A percentile compares a stretch with the other conserved stretches of the same genome.
Conservation (phyloP, 2,888 invertebrate genomes). For the Rhingia campestris region DNA sequence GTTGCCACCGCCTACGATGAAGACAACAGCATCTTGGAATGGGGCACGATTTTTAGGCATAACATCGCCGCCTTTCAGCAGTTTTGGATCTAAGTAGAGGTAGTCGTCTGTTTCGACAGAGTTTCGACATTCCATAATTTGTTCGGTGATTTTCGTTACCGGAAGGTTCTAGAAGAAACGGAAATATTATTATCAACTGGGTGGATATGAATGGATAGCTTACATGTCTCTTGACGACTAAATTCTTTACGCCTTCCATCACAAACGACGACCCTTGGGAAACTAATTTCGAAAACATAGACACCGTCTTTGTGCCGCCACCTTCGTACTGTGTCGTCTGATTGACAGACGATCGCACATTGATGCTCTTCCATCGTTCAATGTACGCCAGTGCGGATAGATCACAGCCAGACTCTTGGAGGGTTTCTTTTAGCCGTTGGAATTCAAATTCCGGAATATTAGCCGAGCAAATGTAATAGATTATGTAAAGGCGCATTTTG, state of each 20-base stretch:
- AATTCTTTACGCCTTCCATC: slow-evolving; percentile 99
- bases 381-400: slow-evolving; percentile 93
- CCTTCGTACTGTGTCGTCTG: slow-evolving; percentile 93
- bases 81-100: slow-evolving; percentile 97
- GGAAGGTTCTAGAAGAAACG: slow-evolving; percentile 90
- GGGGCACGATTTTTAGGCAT: slow-evolving; percentile 86
- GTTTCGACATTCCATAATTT: slow-evolving; percentile 91
- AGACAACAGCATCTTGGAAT: slow-evolving; percentile 94
- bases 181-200: neutral
- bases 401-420: slow-evolving; percentile 93
- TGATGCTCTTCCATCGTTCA: slow-evolving; percentile 90
- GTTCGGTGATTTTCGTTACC: slow-evolving; percentile 95
- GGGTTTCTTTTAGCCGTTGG: slow-evolving; percentile 91
- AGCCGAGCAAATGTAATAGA: slow-evolving; percentile 93
- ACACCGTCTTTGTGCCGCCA: slow-evolving; percentile 96
- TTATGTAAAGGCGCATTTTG: slow-evolving; percentile 95
- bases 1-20: slow-evolving; percentile 96
- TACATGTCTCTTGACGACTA: slow-evolving; percentile 98
- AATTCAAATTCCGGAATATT: slow-evolving; percentile 92
- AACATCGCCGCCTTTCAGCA: slow-evolving; percentile 89
- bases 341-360: slow-evolving; percentile 81
- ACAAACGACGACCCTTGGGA: slow-evolving; percentile 98
- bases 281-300: slow-evolving; percentile 99
- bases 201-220: slow-evolving; percentile 81
- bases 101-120: slow-evolving; percentile 93